A percentile compares a stretch with the other conserved stretches of the same genome.
These are phyloP conservation scores for Thamnophis sirtalis DNA, from an alignment of 2,113 vertebrate genomes.

Conservation along the genomic window DNA sequence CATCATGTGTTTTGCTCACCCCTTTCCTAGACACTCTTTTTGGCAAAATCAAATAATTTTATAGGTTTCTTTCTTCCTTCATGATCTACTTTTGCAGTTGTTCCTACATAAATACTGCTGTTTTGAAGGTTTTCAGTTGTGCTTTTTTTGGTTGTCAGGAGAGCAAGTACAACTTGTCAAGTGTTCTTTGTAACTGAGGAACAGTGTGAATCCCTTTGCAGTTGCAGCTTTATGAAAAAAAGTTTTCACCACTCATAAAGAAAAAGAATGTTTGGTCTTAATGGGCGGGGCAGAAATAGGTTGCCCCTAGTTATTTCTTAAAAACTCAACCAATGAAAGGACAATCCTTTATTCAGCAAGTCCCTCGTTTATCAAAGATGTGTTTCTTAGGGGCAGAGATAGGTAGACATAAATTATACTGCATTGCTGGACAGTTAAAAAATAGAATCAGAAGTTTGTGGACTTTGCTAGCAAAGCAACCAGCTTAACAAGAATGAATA, in stretches of 20 bases:
- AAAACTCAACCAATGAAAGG: conserved; percentile 18
- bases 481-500: not conserved
- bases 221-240: not conserved
- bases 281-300: not conserved
- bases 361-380: conserved; percentile 10
- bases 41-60: conserved; percentile 47
- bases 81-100: conserved; percentile 18
- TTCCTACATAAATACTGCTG: conserved; percentile 11
- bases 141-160: conserved; percentile 33
- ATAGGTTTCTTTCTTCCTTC: conserved; percentile 2
- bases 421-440: not conserved
- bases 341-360: not conserved
- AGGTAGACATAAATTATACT: not conserved
- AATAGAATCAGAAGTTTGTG: not conserved
- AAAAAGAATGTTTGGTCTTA: not conserved
- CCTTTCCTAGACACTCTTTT: conserved; percentile 39
- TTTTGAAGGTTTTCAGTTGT: not conserved
- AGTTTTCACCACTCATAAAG: not conserved
- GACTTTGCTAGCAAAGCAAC: not conserved
- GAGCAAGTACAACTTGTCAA: not conserved
- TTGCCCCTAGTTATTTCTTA: not conserved
- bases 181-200: not conserved
- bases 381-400: not conserved
- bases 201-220: not conserved
- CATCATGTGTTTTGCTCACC: not conserved